phyloP scores from a whole-genome alignment of 2,888 invertebrate species.

The Dicyrtomina minuta region DNA sequence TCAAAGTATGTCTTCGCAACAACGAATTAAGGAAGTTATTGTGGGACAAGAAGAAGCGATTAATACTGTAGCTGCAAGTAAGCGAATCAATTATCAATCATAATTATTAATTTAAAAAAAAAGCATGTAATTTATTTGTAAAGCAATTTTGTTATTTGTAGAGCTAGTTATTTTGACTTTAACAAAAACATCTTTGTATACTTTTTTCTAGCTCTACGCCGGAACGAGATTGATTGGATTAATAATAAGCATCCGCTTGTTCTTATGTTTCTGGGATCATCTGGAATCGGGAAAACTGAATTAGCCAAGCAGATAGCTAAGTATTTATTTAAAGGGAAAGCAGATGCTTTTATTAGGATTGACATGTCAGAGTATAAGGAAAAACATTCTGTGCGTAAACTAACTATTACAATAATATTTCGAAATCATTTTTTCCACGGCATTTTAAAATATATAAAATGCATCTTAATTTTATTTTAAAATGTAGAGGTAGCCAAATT shows the following conservation, averaged over 20 bases:
- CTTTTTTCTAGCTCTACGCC: slow-evolving; percentile 67
- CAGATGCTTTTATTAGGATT: slow-evolving; percentile 77
- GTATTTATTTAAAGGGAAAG: slow-evolving; percentile 79
- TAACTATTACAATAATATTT: not conserved
- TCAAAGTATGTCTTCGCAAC: slow-evolving; percentile 76
- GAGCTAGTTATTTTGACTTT: not conserved
- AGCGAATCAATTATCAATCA: slow-evolving; percentile 42
- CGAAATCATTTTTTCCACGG: not conserved
- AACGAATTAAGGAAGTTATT: slow-evolving; percentile 75
- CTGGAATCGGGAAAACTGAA: slow-evolving; percentile 95
- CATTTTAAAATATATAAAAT: not conserved
- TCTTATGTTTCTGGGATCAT: slow-evolving; percentile 86
- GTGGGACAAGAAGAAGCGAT: slow-evolving; percentile 85
- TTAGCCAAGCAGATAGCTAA: slow-evolving; percentile 84
- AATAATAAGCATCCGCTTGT: slow-evolving; percentile 91
- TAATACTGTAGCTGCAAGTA: slow-evolving; percentile 72
- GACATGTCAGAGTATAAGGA: slow-evolving; percentile 95
- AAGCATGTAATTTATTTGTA: no score
- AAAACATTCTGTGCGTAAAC: slow-evolving; percentile 69
- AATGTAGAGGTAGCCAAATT: slow-evolving; percentile 71
- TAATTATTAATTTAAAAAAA: no score
- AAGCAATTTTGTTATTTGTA: no score
- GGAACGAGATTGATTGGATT: slow-evolving; percentile 82
- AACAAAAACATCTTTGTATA: not conserved
- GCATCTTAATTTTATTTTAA: not conserved